These are phyloP conservation scores for Diachasmimorpha longicaudata DNA, from an alignment of 1,140 invertebrate species.

Conservation along the genomic window DNA sequence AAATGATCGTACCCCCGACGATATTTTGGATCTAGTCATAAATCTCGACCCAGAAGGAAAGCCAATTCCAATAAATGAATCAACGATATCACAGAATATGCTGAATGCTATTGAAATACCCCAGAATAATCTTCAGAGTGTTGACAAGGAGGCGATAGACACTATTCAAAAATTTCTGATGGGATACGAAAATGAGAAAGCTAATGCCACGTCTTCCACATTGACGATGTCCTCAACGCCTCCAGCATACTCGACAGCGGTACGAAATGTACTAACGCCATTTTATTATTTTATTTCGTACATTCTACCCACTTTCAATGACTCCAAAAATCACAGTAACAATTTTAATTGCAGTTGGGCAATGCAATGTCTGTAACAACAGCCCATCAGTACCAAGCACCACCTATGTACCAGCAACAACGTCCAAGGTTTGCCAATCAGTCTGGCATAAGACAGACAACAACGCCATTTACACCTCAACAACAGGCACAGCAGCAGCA, in stretches of 20 bases:
- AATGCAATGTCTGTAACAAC: slow-evolving; percentile 54
- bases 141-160: slow-evolving; percentile 81
- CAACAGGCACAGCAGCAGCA: slow-evolving; percentile 59
- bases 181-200: slow-evolving; percentile 74
- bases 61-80: slow-evolving; percentile 38
- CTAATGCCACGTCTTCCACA: slow-evolving; percentile 71
- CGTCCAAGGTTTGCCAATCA: slow-evolving; percentile 54
- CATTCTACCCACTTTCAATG: no score
- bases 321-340: background rate
- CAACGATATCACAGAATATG: slow-evolving; percentile 59
- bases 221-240: slow-evolving; percentile 67
- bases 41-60: slow-evolving; percentile 74
- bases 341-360: slow-evolving; percentile 46
- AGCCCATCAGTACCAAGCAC: slow-evolving; percentile 59
- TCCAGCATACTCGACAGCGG: slow-evolving; percentile 71
- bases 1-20: slow-evolving; percentile 77
- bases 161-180: slow-evolving; percentile 90
- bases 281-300: background rate
- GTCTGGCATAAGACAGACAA: slow-evolving; percentile 46
- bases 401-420: slow-evolving; percentile 62
- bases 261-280: slow-evolving; percentile 49
- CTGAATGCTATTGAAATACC: slow-evolving; percentile 60
- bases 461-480: slow-evolving; percentile 50
- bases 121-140: slow-evolving; percentile 67
- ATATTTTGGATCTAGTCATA: slow-evolving; percentile 84